A percentile compares a stretch with the other conserved stretches of the same genome.
phyloP scores from a whole-genome alignment of 2,888 invertebrate genomes.

The Drosophila mercatorum region DNA sequence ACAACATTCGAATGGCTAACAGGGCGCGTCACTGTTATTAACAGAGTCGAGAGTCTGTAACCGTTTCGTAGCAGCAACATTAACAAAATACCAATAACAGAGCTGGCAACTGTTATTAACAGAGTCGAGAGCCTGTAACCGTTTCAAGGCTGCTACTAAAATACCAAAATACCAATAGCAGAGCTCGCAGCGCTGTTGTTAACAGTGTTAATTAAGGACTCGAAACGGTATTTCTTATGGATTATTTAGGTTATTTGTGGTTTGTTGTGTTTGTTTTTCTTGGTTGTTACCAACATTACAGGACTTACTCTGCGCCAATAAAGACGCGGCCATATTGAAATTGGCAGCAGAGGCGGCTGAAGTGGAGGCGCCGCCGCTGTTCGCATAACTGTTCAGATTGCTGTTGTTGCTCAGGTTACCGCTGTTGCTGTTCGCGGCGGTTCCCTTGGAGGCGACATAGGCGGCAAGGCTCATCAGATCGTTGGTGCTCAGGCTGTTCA shows the following conservation, averaged over 20 bases:
- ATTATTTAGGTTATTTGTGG: neutral
- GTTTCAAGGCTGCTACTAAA: neutral
- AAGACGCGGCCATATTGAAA: slow-evolving; percentile 88
- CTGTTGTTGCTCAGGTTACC: slow-evolving; percentile 16
- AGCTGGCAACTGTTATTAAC: neutral
- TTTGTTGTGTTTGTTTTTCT: slow-evolving; percentile 41
- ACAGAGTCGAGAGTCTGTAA: neutral
- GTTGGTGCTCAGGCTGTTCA: slow-evolving; percentile 78
- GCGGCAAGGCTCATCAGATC: slow-evolving; percentile 82
- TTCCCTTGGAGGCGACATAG: slow-evolving; percentile 78
- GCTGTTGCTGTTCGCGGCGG: slow-evolving; percentile 29
- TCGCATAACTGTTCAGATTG: slow-evolving; percentile 77
- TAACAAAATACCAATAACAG: neutral
- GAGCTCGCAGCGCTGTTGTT: neutral
- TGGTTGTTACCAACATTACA: slow-evolving; percentile 84
- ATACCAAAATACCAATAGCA: neutral
- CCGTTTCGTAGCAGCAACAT: no score
- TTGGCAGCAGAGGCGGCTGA: slow-evolving; percentile 80
- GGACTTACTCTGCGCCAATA: slow-evolving; percentile 94
- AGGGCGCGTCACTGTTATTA: neutral
- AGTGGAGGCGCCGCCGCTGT: slow-evolving; percentile 81
- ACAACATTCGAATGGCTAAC: neutral
- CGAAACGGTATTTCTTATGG: neutral
- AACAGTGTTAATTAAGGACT: neutral
- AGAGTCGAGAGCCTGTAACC: neutral